Evolutionary conservation across 2,113 vertebrate species (phyloP), one percentile per base, ranked within the genome.

Genomic region (Microcebus griseorufus): DNA sequence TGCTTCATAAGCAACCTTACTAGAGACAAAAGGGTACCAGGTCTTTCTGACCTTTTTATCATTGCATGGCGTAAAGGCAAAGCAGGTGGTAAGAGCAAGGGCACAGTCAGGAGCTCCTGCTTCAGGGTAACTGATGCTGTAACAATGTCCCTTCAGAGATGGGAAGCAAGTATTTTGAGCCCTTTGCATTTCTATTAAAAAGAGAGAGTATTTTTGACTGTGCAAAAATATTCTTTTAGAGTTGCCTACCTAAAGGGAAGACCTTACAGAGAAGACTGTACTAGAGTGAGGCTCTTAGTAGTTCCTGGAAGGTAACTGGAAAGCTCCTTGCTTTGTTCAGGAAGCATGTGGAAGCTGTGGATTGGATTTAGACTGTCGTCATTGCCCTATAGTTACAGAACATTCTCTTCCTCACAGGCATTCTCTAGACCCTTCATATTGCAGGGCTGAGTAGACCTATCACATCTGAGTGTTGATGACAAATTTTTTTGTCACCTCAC

Each of bases 401-500:
- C 2, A 13, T n/a, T 55, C 64, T 37, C 48, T 83, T 72, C 64
- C 80, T 65, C 32, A 39, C 2, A 65, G 51, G 12, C 6, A 1
- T 82, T 42, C 51, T 94, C 22, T 37, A 82, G 72, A 76, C 3
- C 6, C 29, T 85, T 85, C 53, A 8, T 32, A 83, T 22, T 34
- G 37, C 88, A 96, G 72, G 48, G n/a, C 70, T 88, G 45, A 96
- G 55, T n/a, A 95, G 94, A 87, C 12, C 34, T 93, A 88, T 87
- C 92, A 95, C 75, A 70, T 76, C 18, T 34, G 32, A 86, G 58
- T 97, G 83, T 81, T 70, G 82, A 67, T 89, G 75, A 76, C 58
- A 92, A 65, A 88, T 81, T 91, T 80, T 75, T 3, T 88, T 93
- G 60, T 91, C 62, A 82, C 62, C 34, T 94, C 16, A 53, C 8